A percentile compares a stretch with the other conserved stretches of the same genome.
phyloP scores from a whole-genome alignment of 2,888 invertebrate species.

The Calliphora vomitoria region DNA sequence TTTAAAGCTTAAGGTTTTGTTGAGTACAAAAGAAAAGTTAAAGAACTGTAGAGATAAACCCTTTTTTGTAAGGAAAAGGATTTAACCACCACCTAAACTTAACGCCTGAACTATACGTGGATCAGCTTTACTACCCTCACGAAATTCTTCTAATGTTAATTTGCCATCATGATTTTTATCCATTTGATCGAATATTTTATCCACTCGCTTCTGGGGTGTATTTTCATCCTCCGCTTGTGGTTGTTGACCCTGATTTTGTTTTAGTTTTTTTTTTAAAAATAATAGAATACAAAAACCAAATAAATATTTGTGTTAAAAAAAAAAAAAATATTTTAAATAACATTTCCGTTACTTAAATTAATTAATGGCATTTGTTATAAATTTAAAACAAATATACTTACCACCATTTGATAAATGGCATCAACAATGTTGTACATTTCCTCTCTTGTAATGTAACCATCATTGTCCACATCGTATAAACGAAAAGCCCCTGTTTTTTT shows the following conservation, averaged over 20 bases:
- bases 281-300: background rate
- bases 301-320: background rate
- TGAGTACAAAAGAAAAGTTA: constrained; percentile 8
- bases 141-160: constrained; percentile 98
- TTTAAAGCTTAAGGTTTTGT: constrained; percentile 14
- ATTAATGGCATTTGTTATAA: background rate
- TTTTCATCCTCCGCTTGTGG: constrained; percentile 95
- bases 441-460: constrained; percentile 97
- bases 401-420: constrained; percentile 99
- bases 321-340: background rate
- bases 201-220: constrained; percentile 97
- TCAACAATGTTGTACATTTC: constrained; percentile 99
- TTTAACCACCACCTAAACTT: constrained; percentile 91
- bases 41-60: constrained; percentile 32
- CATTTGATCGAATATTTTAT: constrained; percentile 99
- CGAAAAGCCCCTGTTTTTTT: constrained; percentile 94
- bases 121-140: constrained; percentile 99
- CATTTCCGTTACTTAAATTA: background rate
- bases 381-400: constrained; percentile 86
- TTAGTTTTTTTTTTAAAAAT: background rate
- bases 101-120: constrained; percentile 99
- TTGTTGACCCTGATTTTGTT: constrained; percentile 90
- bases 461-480: constrained; percentile 97
- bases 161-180: constrained; percentile 99
- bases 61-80: constrained; percentile 48